These are phyloP conservation scores for Tinea pellionella DNA, from an alignment of 2,888 invertebrate species.

Conservation along the genomic window DNA sequence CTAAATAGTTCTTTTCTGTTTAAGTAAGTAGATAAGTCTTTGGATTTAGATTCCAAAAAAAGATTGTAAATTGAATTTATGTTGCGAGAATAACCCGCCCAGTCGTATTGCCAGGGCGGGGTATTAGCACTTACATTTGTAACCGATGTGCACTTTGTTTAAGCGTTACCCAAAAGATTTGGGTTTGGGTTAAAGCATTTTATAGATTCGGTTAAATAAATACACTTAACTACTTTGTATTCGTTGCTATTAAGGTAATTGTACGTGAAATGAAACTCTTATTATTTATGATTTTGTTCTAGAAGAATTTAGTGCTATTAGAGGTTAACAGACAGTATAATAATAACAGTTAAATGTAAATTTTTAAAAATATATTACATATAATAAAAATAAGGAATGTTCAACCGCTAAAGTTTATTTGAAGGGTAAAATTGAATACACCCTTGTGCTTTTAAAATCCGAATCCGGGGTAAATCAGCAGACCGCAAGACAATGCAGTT, in stretches of 20 bases:
- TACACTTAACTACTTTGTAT: background rate
- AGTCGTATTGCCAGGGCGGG: slow-evolving; percentile 57
- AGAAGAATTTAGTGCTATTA: too few species aligned
- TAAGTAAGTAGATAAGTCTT: too few species aligned
- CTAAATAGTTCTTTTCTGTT: too few species aligned
- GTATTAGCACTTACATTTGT: slow-evolving; percentile 66
- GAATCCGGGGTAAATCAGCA: slow-evolving; percentile 3
- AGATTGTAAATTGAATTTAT: too few species aligned
- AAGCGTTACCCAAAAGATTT: background rate
- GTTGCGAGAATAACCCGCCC: background rate
- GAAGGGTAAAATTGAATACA: background rate
- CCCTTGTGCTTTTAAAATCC: slow-evolving; percentile 10
- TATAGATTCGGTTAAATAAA: background rate
- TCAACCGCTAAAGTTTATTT: background rate
- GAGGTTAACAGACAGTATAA: too few species aligned
- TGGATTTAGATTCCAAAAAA: too few species aligned
- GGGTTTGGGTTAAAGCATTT: background rate
- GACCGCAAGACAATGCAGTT: slow-evolving; percentile 14
- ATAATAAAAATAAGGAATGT: background rate
- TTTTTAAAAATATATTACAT: too few species aligned
- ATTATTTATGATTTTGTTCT: too few species aligned
- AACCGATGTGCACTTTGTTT: slow-evolving; percentile 36
- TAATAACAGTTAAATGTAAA: too few species aligned
- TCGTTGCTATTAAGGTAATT: background rate
- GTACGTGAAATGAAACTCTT: background rate